Evolutionary conservation across 2,797 vertebrate genomes (phyloP), one percentile per base, ranked within the genome.

Genomic region (Lophotriccus pileatus): DNA sequence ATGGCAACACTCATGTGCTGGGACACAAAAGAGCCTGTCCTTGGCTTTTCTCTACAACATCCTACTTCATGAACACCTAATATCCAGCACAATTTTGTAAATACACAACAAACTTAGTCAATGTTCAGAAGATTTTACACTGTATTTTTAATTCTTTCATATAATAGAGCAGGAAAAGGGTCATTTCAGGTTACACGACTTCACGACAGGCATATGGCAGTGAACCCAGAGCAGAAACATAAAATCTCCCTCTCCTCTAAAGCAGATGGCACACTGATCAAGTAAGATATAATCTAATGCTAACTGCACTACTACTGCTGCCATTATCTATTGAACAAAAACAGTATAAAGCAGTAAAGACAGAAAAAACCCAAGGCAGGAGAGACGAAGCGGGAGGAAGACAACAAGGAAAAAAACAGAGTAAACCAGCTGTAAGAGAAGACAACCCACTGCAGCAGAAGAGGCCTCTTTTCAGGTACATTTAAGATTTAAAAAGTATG

Each of bases 221-320:
- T 46, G 52, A 96, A 93, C 52, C 74, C 77, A 68, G 52, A 79
- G 59, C 56, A 85, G 52, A 90, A 80, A 77, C 23, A 43, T 36
- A 81, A 87, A 87, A 82, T 74, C 53, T 53, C 41, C 58, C 62
- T 94, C 79, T 83, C 59, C 60, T 52, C 52, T 92, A 88, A 84
- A 93, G 91, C 91, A 94, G 87, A 91, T 88, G 84, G 78, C 72
- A 59, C 5, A 25, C 53, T 73, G 72, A 92, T 74, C 73, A 63
- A 94, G 50, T 43, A 58, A 76, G 89, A 90, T 39, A 72, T 22
- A 89, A 88, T 77, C 87, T 55, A 82, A 84, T 19, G 44, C 14
- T 76, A 85, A 53, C 53, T 87, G 43, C 36, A 68, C 63, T 59
- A 34, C 55, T 47, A 68, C 25, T 67, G 67, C 56, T 84, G 46